phyloP scores from a whole-genome alignment of 2,888 invertebrate species.

The Ectobius pallidus region DNA sequence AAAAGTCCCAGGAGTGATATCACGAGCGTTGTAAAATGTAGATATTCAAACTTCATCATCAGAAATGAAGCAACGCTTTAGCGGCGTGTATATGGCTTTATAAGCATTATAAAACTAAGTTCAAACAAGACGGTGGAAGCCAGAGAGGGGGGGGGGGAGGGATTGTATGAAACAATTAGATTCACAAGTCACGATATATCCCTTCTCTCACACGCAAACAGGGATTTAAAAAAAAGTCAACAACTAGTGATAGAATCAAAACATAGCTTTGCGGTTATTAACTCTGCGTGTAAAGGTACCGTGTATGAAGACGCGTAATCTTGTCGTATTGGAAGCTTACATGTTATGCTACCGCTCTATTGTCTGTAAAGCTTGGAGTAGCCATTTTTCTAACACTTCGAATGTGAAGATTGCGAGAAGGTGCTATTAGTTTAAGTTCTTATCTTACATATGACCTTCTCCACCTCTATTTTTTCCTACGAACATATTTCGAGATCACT shows the following conservation, averaged over 20 bases:
- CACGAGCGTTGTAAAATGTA: slow-evolving; percentile 21
- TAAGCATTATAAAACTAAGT: slow-evolving; percentile 20
- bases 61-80: slow-evolving; percentile 10
- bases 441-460: no score
- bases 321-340: not conserved
- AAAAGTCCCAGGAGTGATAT: not conserved
- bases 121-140: slow-evolving; percentile 9
- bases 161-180: slow-evolving; percentile 17
- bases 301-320: not conserved
- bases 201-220: slow-evolving; percentile 13
- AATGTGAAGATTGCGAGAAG: no score
- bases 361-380: no score
- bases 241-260: slow-evolving; percentile 10
- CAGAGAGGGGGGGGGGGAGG: not conserved
- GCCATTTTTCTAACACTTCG: no score
- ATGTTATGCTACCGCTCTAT: no score
- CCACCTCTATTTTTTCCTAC: no score
- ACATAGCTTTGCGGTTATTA: not conserved
- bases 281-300: not conserved
- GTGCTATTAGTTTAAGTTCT: no score
- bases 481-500: no score
- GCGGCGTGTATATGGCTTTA: slow-evolving; percentile 17
- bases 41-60: slow-evolving; percentile 19
- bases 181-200: slow-evolving; percentile 16
- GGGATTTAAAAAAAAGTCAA: not conserved